Conservation (phyloP, 1,140 invertebrate genomes). For the Aradophagus sp. region DNA sequence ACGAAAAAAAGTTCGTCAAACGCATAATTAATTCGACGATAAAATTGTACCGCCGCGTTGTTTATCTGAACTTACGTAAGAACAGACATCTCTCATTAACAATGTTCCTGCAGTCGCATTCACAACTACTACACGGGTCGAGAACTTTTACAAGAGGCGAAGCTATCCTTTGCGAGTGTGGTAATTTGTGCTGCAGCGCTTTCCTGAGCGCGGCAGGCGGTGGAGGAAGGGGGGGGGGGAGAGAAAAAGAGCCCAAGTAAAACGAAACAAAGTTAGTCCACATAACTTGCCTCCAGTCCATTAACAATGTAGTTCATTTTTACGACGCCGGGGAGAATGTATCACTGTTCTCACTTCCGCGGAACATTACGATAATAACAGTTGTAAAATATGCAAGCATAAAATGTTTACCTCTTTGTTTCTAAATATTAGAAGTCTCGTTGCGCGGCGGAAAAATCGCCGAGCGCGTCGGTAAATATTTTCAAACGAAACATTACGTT, state of each 20-base stretch:
- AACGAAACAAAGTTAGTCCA: conserved; percentile 42
- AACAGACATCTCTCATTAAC: conserved; percentile 42
- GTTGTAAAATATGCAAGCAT: conserved; percentile 46
- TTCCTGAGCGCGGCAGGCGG: conserved; percentile 24
- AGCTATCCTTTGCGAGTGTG: conserved; percentile 41
- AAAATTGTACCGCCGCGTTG: conserved; percentile 9
- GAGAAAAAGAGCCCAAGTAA: conserved; percentile 25
- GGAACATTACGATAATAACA: conserved; percentile 50
- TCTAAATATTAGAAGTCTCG: conserved; percentile 34
- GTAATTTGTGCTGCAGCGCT: conserved; percentile 39
- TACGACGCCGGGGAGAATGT: conserved; percentile 42
- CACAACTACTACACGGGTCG: conserved; percentile 26
- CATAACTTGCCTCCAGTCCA: conserved; percentile 48
- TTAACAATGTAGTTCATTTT: conserved; percentile 54
- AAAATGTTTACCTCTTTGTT: conserved; percentile 43
- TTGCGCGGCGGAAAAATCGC: conserved; percentile 15
- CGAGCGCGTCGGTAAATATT: conserved; percentile 23
- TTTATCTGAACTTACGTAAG: conserved; percentile 25
- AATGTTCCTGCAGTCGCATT: conserved; percentile 20
- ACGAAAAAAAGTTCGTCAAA: too few relatives aligned
- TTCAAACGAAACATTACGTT: conserved; percentile 27
- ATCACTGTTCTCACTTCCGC: conserved; percentile 50
- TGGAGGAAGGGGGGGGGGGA: too few relatives aligned
- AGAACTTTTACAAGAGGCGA: conserved; percentile 43
- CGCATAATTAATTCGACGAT: conserved; percentile 26